Base-by-base conservation (phyloP, 2,888 invertebrate species). In the Chamaedrilus cognettii region DNA sequence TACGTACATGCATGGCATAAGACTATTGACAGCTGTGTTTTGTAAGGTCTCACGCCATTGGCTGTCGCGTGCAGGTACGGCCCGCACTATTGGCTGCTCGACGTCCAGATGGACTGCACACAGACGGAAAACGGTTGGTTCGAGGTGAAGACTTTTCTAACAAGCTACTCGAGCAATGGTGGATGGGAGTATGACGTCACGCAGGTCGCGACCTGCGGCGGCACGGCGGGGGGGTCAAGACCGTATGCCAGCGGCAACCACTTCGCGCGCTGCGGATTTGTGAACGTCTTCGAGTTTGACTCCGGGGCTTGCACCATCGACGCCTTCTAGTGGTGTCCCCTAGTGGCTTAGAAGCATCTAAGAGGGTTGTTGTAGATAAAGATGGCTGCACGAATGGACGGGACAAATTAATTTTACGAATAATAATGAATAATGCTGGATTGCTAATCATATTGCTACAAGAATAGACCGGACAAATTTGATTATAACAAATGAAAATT, bases 131-230 rank as follows among this genome's bases (percentile, higher is more conserved):
- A 77, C 7, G 84, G 85, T 19, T 85, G 84, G 83, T 85, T 85
- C 68, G 85, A 85, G 71, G 60, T 85, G 30, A 85, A 85, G 72
- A n/a, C n/a, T n/a, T n/a, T n/a, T n/a, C n/a, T n/a, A n/a, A n/a
- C n/a, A n/a, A 77, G 74, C 2, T 77, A 77, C 66, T 75, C 80
- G n/a, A 31, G 3, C 33, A 57, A 15, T 31, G 26, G 31, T 19
- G 66, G 75, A 68, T 84, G 84, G 83, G 85, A 85, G 65, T 56
- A 65, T 3, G 77, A 83, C 66, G 72, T 84, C 19, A 26, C 60
- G 15, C 78, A 76, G 60, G 63, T 65, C 4, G n/a, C n/a, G n/a
- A 52, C 50, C 0, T 84, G 84, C 68, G 71, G 74, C 2, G 84
- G 84, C 3, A 70, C 66, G 28, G 77, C 69, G 15, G 72, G 70